A percentile compares a stretch with the other conserved stretches of the same genome.
These are phyloP conservation scores for Neodiprion virginianus DNA, from an alignment of 1,140 invertebrate species.

Conservation along the genomic window DNA sequence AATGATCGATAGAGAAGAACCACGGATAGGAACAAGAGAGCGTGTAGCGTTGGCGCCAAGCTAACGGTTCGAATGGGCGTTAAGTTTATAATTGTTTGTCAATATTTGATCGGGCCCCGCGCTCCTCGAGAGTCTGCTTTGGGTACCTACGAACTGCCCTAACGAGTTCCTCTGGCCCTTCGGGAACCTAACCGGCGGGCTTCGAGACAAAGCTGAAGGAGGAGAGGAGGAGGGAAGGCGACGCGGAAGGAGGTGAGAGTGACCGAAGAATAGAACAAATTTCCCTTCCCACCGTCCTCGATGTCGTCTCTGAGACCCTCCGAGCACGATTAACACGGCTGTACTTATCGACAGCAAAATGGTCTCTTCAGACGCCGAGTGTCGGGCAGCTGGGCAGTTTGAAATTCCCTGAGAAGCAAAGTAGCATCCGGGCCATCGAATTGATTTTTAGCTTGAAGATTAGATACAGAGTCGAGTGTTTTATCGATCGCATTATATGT, in stretches of 20 bases:
- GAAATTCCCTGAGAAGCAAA: no score
- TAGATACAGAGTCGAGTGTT: no score
- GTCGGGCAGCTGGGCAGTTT: no score
- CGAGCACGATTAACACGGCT: no score
- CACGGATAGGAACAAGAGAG: no score
- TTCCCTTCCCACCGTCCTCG: not conserved
- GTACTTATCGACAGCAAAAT: no score
- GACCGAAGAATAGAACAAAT: not conserved
- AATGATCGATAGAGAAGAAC: no score
- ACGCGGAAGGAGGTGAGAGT: not conserved
- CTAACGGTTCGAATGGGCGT: conserved; percentile 11
- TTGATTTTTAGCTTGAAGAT: no score
- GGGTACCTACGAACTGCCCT: not conserved
- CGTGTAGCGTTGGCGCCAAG: not conserved
- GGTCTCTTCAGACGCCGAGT: no score
- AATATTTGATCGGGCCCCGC: conserved; percentile 10
- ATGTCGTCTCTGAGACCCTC: no score
- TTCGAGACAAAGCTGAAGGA: not conserved
- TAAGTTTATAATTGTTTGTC: conserved; percentile 18
- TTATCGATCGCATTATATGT: no score
- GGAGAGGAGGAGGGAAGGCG: not conserved
- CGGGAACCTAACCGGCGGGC: not conserved
- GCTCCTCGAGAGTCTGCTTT: not conserved
- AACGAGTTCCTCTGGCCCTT: not conserved
- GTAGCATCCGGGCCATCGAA: no score